Evolutionary conservation across 2,797 vertebrate species (phyloP), one percentile per base, ranked within the genome.

Genomic region (Microctenopoma lineatum): DNA sequence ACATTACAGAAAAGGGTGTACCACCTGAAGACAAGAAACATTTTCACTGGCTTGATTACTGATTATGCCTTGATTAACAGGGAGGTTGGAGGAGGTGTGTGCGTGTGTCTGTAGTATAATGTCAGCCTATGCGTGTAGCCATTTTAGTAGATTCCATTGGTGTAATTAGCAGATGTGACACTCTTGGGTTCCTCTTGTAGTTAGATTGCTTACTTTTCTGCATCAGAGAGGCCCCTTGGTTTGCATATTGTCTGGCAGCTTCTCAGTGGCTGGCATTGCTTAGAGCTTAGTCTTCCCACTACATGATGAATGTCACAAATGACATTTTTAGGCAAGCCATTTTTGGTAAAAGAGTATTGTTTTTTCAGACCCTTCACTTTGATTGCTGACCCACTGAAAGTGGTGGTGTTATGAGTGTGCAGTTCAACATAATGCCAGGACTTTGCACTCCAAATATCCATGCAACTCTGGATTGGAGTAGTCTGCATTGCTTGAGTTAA

Each of bases 111-210:
- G 74, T 11, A 36, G 48, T 53, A 38, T 63, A 29, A 61, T 76
- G 79, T 68, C 75, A 53, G 51, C 42, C 69, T 53, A 75, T 5
- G 36, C 75, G 63, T 70, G 70, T 50, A 59, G 39, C 62, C 57
- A 55, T 83, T 81, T 79, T 36, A 54, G 76, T 69, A 48, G 75
- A 77, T 68, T 58, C 46, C 75, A 66, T 69, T 84, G 70, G 75
- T 73, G 77, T 92, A 91, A 92, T 93, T 91, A 91, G 82, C 90
- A 90, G 90, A 89, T 91, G 91, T 87, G 84, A 83, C 83, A 81
- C 89, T 83, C 84, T 72, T 79, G 83, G 80, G 74, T 59, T 62
- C 75, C 66, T 81, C 77, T 81, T 76, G 61, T 57, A 12, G 51
- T 77, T 69, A 75, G 60, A 78, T 71, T 81, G 77, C 75, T 77